Percentiles rank a stretch among this genome's conserved stretches.
phyloP scores from a whole-genome alignment of 2,797 vertebrate genomes.

The Peromyscus attwateri region DNA sequence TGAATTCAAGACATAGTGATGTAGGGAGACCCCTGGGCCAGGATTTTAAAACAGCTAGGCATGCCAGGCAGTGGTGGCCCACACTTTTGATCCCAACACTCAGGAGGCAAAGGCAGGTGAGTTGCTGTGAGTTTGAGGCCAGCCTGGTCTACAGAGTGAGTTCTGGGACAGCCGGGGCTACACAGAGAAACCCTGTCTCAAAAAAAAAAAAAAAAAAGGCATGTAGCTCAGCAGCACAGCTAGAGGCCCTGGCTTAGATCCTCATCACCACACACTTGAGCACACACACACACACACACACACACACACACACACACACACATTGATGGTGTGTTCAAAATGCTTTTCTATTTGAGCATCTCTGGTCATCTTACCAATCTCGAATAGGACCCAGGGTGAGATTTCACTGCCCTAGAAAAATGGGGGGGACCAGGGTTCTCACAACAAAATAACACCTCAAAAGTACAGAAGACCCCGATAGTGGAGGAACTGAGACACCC shows the following conservation, averaged over 20 bases:
- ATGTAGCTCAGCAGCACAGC: neutral
- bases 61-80: neutral
- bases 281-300: accelerated
- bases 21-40: neutral
- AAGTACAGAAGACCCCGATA: neutral
- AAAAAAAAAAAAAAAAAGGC: neutral
- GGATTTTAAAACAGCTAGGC: neutral
- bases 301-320: neutral
- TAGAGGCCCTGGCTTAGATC: neutral
- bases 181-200: neutral
- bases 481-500: neutral
- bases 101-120: neutral
- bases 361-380: neutral
- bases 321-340: neutral
- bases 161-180: neutral
- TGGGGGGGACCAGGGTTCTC: neutral
- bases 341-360: neutral
- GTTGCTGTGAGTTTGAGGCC: neutral
- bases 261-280: neutral
- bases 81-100: neutral
- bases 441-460: neutral
- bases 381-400: neutral
- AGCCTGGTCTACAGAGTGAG: neutral
- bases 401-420: constrained; percentile 39
- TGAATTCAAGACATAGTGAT: neutral